phyloP scores from a whole-genome alignment of 37 sponge, comb jelly and placozoan species.

The Geodia barretti region DNA sequence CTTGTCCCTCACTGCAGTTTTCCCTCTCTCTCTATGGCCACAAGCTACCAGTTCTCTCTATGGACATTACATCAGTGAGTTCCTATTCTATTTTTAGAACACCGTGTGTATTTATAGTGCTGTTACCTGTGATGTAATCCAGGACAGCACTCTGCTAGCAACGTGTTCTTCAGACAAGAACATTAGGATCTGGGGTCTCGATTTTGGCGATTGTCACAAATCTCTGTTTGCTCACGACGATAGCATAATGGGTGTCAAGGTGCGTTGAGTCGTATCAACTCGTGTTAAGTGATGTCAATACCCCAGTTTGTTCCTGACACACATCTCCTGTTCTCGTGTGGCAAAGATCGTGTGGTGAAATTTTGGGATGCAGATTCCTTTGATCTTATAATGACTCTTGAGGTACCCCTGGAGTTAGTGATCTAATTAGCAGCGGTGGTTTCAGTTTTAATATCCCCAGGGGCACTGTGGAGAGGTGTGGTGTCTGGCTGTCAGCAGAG shows the following conservation, averaged over 20 bases:
- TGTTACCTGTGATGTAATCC: constrained; percentile 1
- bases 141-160: constrained; percentile 91
- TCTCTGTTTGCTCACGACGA: constrained; percentile 98
- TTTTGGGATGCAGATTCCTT: constrained; percentile 96
- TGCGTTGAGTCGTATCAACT: constrained; percentile 2
- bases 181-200: constrained; percentile 95
- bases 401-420: constrained; percentile 31
- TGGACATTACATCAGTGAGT: constrained; percentile 95
- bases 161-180: constrained; percentile 97
- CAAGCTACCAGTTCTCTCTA: constrained; percentile 92
- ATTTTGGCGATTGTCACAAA: constrained; percentile 97
- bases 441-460: constrained; percentile 5
- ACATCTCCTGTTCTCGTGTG: constrained; percentile 90
- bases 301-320: constrained; percentile 86
- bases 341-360: constrained; percentile 92
- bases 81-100: neutral
- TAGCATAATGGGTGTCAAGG: constrained; percentile 79
- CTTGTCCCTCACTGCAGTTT: constrained; percentile 53
- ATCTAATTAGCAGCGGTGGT: neutral
- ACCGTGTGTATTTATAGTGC: neutral
- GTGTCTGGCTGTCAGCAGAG: constrained; percentile 85
- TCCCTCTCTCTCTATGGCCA: constrained; percentile 97
- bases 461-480: constrained; percentile 92
- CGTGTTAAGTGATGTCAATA: neutral
- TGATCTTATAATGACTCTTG: constrained; percentile 82